Base-by-base conservation (phyloP, 2,113 vertebrate genomes). In the Crotalus horridus region DNA sequence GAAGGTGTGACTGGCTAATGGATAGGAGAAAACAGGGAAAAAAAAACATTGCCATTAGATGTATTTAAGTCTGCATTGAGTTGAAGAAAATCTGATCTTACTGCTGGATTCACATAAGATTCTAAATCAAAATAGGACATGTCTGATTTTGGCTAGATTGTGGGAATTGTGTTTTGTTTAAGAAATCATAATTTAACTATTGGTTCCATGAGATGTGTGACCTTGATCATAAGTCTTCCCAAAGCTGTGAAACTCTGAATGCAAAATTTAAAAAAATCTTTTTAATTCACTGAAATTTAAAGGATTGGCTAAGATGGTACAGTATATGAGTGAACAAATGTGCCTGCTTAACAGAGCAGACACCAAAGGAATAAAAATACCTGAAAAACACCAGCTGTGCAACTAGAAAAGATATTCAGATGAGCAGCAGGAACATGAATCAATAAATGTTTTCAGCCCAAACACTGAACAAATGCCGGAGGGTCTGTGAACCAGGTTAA, bases 1-100 rank as follows among this genome's bases (percentile, higher is more conserved):
- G 98, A 99, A 0, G 98, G 98, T 2, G 98, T 98, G 93, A 98
- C 97, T 29, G 98, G 98, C 99, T 99, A 91, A 86, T 54, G 92
- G 92, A 94, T 1, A 92, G 26, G 39, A 94, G 58, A 88, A 1
- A 91, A 64, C 26, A 56, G 4, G 4, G 87, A 91, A 94, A 24
- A 39, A n/a, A 59, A 48, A 51, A 46, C 55, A 90, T 95, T 74
- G 94, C 87, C 12, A 10, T 53, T 11, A n/a, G 46, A 20, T 87
- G 94, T 51, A 39, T 53, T 11, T 69, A n/a, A 69, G 12, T 33
- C 64, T 69, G 43, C 55, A 91, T 1, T 12, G 21, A 59, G n/a
- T 46, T 81, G 74, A 81, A 81, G 33, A 81, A 81, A 81, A 43
- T 21, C 74, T 43, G 20, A 21, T 81, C 17, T 81, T 43, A 3